Conservation (phyloP, 2,797 vertebrate species). For the Malurus leucopterus region DNA sequence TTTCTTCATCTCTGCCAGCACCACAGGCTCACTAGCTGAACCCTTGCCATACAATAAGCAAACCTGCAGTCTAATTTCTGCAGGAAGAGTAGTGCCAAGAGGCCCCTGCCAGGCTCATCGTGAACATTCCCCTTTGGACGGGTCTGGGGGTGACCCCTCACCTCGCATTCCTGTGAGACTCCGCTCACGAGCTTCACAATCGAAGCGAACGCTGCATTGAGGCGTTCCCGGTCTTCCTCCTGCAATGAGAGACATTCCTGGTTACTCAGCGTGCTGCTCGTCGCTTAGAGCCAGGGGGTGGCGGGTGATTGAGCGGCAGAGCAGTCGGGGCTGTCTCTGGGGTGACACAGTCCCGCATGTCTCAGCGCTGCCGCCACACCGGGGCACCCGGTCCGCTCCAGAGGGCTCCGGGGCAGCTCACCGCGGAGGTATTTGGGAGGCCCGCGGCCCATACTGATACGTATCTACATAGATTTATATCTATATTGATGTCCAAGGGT, state of each 20-base stretch:
- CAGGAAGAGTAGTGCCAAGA: neutral
- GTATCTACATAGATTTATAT: accelerated
- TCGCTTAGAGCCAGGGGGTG: accelerated
- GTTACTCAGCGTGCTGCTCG: accelerated
- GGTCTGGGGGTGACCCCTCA: constrained; percentile 35
- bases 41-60: neutral
- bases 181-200: constrained; percentile 79
- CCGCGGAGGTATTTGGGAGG: neutral
- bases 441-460: accelerated
- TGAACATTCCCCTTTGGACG: accelerated
- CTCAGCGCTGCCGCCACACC: too few species aligned
- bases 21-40: neutral
- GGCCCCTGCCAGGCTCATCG: neutral
- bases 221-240: constrained; percentile 21
- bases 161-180: constrained; percentile 67
- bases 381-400: too few species aligned
- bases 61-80: neutral
- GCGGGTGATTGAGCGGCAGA: neutral
- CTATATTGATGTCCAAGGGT: accelerated
- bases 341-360: neutral
- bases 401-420: neutral
- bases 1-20: neutral
- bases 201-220: constrained; percentile 77
- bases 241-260: neutral
- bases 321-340: accelerated